Conservation (phyloP, 1,140 invertebrate genomes). For the Octopus sinensis region DNA sequence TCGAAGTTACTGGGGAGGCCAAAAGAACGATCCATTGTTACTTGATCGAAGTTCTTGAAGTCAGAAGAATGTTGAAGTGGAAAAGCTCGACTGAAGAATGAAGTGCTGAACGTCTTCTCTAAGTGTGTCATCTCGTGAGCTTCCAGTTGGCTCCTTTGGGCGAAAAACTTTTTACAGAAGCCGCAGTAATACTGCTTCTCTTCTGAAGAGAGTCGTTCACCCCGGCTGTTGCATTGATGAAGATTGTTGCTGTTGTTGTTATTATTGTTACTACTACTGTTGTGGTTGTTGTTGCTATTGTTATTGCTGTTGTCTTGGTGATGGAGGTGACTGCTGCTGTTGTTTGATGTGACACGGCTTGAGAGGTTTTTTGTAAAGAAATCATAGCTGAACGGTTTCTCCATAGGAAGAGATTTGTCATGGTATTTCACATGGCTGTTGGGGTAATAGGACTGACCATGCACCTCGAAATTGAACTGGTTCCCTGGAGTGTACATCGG, state of each 20-base stretch:
- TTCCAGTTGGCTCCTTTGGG: conserved; percentile 66
- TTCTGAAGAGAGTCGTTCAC: conserved; percentile 5
- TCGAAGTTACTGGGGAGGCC: conserved; percentile 21
- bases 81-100: conserved; percentile 12
- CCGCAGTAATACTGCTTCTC: conserved; percentile 84
- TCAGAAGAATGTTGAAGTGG: conserved; percentile 76
- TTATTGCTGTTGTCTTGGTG: background rate
- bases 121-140: conserved; percentile 29
- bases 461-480: conserved; percentile 3
- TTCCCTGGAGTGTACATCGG: background rate
- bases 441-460: background rate
- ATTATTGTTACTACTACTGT: conserved; percentile 25
- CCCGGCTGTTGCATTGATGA: conserved; percentile 18
- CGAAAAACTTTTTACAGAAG: conserved; percentile 70
- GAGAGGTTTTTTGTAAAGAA: background rate
- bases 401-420: background rate
- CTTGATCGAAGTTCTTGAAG: conserved; percentile 56
- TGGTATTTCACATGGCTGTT: background rate
- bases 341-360: background rate
- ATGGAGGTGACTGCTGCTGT: background rate
- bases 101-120: conserved; percentile 31
- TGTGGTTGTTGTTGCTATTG: conserved; percentile 11
- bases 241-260: conserved; percentile 14
- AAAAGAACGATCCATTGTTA: conserved; percentile 17
- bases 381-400: background rate